These are phyloP conservation scores for Chaetops frenatus DNA, from an alignment of 2,113 vertebrate species.

Conservation along the genomic window DNA sequence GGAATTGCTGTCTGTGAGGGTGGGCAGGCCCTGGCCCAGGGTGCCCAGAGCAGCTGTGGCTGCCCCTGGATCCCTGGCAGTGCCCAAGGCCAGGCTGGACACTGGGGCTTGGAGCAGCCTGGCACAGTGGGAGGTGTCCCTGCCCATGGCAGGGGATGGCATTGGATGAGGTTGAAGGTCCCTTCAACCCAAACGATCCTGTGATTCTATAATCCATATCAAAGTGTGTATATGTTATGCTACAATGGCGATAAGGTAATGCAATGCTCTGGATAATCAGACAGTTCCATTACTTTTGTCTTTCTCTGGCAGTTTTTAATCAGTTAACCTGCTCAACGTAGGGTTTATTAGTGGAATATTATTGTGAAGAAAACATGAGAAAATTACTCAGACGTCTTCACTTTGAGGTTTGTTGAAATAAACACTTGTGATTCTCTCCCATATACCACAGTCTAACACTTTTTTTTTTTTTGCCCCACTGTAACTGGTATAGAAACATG, in stretches of 20 bases:
- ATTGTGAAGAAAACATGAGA: neutral
- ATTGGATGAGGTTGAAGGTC: neutral
- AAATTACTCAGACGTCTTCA: neutral
- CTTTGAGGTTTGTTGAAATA: neutral
- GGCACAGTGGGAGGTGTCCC: rapidly evolving
- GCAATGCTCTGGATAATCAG: neutral
- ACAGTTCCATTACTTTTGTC: rapidly evolving
- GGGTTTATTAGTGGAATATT: neutral
- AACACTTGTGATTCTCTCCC: neutral
- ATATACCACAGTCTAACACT: neutral
- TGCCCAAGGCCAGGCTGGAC: neutral
- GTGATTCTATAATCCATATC: neutral
- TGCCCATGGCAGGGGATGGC: rapidly evolving
- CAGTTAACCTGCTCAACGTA: neutral
- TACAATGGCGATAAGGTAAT: rapidly evolving
- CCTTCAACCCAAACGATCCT: neutral
- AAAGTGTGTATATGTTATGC: neutral
- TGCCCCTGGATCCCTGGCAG: neutral
- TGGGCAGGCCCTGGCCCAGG: neutral
- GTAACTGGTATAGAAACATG: neutral
- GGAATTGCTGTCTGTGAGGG: neutral
- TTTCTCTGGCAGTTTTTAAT: neutral
- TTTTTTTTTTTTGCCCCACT: neutral
- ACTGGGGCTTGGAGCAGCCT: rapidly evolving
- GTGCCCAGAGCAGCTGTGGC: neutral